Base-by-base conservation (phyloP, 1,140 invertebrate genomes). In the Euura saliciscinereae region DNA sequence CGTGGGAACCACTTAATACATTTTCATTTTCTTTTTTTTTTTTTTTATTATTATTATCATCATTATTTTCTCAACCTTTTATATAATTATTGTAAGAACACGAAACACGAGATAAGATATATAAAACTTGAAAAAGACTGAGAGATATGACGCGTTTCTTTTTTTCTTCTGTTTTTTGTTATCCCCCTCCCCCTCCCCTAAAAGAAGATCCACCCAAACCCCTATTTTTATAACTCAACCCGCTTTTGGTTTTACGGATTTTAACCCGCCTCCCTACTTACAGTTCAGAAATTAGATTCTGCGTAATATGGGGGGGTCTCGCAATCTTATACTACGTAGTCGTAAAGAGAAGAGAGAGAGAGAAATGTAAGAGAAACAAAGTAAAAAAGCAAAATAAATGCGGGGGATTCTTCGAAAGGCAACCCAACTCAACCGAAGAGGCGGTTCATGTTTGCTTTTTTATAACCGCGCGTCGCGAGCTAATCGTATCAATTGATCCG, bases 201-300 rank as follows among this genome's bases (percentile, higher is more conserved):
- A 68, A 68, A 68, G 45, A 68, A 44, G 28, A 68, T 10, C 69
- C 44, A 11, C 44, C 43, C 69, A 6, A 13, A 51, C 44, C 59
- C 46, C 28, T 11, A 42, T 46, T 7, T 46, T 43, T 45, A 70
- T 42, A 28, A 13, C 64, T 68, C 67, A 43, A 73, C 43, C 64
- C 46, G 65, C 43, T 73, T 64, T 69, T 73, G 45, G 68, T 73
- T 73, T 69, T 67, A 67, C 66, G 28, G 13, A 67, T 44, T 67
- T 43, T 59, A 44, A 4, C 44, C 69, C 43, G 3, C 13, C 66
- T 28, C 66, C 11, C 7, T 67, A 67, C 42, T 42, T 67, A 67
- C 66, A 28, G 66, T 67, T 42, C 13, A 67, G 66, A 28, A 67
- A 67, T 44, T 42, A 67, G 43, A 6, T 42, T 44, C 28, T 42